Conservation (phyloP, 2,888 invertebrate genomes). For the Watsonalla binaria region DNA sequence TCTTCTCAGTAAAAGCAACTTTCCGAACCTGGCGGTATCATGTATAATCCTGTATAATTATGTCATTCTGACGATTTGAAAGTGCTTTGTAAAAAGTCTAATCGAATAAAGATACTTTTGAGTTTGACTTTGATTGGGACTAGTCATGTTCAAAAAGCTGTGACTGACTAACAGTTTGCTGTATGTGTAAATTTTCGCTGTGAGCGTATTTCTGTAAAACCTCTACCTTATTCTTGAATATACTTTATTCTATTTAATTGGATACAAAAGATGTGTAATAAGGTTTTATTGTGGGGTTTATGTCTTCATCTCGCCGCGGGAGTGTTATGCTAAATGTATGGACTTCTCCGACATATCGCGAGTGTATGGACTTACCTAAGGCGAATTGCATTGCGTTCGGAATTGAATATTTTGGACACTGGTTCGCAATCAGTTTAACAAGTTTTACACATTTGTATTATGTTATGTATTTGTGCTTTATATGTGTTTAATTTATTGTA, state of each 20-base stretch:
- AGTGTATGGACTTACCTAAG: not conserved
- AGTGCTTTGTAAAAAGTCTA: no score
- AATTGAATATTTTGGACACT: not conserved
- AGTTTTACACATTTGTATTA: no score
- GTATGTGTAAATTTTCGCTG: not conserved
- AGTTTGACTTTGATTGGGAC: no score
- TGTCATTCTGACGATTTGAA: no score
- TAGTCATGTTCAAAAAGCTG: no score
- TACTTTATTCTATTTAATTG: conserved; percentile 50
- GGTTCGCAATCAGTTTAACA: not conserved
- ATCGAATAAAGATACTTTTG: no score
- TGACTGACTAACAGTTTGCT: no score
- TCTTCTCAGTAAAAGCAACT: no score
- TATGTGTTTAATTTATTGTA: no score
- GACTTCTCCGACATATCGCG: not conserved
- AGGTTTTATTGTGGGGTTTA: conserved; percentile 54
- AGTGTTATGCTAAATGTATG: conserved; percentile 16
- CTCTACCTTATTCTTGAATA: conserved; percentile 4
- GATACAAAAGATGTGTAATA: conserved; percentile 60
- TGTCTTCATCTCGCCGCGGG: conserved; percentile 37
- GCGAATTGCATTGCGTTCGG: not conserved
- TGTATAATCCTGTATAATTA: no score
- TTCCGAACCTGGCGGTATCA: no score
- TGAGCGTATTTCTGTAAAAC: not conserved
- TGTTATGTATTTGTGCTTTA: no score